Conservation (phyloP, 2,888 invertebrate genomes). For the Fragum whitleyi region DNA sequence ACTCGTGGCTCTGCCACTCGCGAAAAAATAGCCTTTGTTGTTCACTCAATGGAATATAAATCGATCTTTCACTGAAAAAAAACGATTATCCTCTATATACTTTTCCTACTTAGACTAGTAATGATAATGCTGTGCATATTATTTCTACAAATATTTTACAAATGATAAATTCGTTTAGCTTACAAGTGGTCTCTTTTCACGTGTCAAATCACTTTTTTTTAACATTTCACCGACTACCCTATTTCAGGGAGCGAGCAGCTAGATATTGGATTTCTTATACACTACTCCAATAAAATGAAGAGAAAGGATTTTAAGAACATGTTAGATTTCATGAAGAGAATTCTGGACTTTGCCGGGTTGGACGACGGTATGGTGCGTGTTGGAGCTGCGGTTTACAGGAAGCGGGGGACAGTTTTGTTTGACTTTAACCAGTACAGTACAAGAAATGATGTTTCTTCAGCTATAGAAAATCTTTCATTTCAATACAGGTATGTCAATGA, state of each 20-base stretch:
- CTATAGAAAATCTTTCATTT: constrained; percentile 65
- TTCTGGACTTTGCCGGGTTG: constrained; percentile 66
- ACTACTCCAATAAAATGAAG: constrained; percentile 68
- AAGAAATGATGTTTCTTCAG: constrained; percentile 63
- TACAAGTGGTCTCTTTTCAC: too few relatives aligned
- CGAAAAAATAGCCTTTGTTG: too few relatives aligned
- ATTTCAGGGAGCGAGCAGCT: constrained; percentile 65
- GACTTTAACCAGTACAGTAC: constrained; percentile 71
- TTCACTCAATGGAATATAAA: too few relatives aligned
- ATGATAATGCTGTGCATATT: too few relatives aligned
- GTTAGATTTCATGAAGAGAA: constrained; percentile 63
- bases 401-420: constrained; percentile 65
- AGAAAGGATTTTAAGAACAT: constrained; percentile 57
- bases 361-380: constrained; percentile 72
- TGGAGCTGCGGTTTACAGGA: constrained; percentile 63
- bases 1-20: too few relatives aligned
- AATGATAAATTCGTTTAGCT: too few relatives aligned
- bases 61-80: too few relatives aligned
- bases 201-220: too few relatives aligned
- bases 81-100: too few relatives aligned
- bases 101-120: too few relatives aligned
- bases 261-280: constrained; percentile 75
- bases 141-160: too few relatives aligned
- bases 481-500: constrained; percentile 45
- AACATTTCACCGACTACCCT: too few relatives aligned